Evolutionary conservation across 2,888 invertebrate genomes (phyloP).

Genomic region (Amphipoea oculea): DNA sequence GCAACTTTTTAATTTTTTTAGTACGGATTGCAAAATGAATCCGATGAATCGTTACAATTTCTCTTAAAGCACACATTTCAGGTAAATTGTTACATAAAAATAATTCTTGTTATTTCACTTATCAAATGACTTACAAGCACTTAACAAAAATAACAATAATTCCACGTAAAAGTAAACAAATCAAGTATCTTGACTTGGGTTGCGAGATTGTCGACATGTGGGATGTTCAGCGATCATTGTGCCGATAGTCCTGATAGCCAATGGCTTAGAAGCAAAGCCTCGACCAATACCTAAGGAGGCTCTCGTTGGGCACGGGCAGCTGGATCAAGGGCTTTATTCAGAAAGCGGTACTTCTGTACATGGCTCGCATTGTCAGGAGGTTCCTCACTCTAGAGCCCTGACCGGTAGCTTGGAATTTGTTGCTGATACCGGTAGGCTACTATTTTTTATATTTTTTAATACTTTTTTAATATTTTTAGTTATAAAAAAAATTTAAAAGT

Average conservation of each 20-base stretch:
- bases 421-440: not conserved
- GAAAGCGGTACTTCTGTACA: not conserved
- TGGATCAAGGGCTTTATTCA: not conserved
- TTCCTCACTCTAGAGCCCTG: not conserved
- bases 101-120: not conserved
- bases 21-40: not conserved
- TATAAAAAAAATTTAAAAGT: no score
- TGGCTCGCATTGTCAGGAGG: not conserved
- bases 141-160: not conserved
- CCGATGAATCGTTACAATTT: not conserved
- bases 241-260: not conserved
- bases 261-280: not conserved
- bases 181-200: no score
- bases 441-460: no score
- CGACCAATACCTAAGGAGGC: not conserved
- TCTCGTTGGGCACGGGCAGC: not conserved
- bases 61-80: not conserved
- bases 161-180: not conserved
- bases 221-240: no score
- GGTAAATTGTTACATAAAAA: not conserved
- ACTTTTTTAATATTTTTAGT: no score
- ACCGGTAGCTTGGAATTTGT: not conserved
- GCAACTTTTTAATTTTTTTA: not conserved
- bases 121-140: not conserved
- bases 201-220: no score